Evolutionary conservation across 2,113 vertebrate species (phyloP).

Genomic region (Trematomus loennbergii): DNA sequence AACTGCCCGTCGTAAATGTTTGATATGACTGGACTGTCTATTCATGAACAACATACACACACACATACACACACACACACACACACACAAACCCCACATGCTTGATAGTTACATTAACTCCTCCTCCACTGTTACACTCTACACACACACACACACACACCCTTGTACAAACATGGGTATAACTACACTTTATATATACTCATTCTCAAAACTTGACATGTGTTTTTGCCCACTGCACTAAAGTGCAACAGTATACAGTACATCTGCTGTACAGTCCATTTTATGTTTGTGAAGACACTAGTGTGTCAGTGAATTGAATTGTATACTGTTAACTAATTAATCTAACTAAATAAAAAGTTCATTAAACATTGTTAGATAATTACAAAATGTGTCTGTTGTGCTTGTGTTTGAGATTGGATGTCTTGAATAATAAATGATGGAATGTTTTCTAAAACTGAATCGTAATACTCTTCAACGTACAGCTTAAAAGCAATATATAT

Average conservation of each 20-base stretch:
- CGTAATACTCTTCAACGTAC: neutral
- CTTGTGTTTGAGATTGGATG: slow-evolving; percentile 46
- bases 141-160: slow-evolving; percentile 42
- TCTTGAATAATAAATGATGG: slow-evolving; percentile 3
- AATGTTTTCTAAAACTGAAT: slow-evolving; percentile 23
- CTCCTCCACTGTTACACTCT: slow-evolving; percentile 51
- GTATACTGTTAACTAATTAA: slow-evolving; percentile 87
- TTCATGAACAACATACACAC: slow-evolving; percentile 71
- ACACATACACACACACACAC: slow-evolving; percentile 61
- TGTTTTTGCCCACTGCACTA: slow-evolving; percentile 77
- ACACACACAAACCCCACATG: slow-evolving; percentile 42
- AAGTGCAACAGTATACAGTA: slow-evolving; percentile 76
- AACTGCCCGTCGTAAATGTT: slow-evolving; percentile 75
- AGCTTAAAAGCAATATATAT: neutral
- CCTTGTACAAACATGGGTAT: slow-evolving; percentile 67
- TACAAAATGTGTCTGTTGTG: slow-evolving; percentile 55
- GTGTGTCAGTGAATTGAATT: slow-evolving; percentile 86
- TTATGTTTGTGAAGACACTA: slow-evolving; percentile 86
- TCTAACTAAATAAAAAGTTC: slow-evolving; percentile 82
- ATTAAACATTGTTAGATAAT: slow-evolving; percentile 85
- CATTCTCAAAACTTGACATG: slow-evolving; percentile 74
- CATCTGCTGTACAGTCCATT: slow-evolving; percentile 85
- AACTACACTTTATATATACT: slow-evolving; percentile 74
- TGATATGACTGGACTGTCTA: slow-evolving; percentile 83
- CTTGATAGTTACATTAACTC: slow-evolving; percentile 60